Evolutionary conservation across 2,113 vertebrate species (phyloP).

Genomic region (Alligator mississippiensis): DNA sequence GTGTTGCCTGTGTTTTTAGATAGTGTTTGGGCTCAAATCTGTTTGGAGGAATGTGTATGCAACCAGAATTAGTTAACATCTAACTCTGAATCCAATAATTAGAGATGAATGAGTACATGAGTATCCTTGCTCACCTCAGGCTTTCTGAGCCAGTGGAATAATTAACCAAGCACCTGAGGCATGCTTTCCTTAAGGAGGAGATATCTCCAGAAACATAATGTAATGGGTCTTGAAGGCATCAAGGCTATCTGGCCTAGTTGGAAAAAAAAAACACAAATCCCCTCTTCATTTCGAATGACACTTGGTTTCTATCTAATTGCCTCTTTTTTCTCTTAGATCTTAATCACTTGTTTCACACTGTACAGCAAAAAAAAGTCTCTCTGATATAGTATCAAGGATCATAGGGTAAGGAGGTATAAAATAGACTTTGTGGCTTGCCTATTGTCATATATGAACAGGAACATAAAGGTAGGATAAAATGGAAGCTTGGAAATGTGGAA

Average conservation of each 20-base stretch:
- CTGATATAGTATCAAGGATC: conserved; percentile 33
- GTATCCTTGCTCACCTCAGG: conserved; percentile 26
- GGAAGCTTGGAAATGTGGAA: not conserved
- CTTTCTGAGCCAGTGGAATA: conserved; percentile 64
- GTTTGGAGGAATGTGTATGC: conserved; percentile 26
- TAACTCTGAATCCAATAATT: conserved; percentile 58
- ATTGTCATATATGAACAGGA: conserved; percentile 13
- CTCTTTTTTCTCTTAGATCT: conserved; percentile 48
- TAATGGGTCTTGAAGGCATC: conserved; percentile 15
- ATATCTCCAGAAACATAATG: conserved; percentile 46
- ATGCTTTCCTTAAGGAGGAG: conserved; percentile 37
- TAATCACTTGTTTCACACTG: conserved; percentile 48
- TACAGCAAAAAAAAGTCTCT: not conserved
- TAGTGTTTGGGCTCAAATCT: conserved; percentile 29
- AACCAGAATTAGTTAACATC: conserved; percentile 43
- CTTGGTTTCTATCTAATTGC: conserved; percentile 44
- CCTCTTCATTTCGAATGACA: conserved; percentile 31
- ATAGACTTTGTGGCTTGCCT: conserved; percentile 26
- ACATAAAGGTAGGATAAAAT: not conserved
- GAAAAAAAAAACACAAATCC: conserved; percentile 26
- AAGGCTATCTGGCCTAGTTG: conserved; percentile 37
- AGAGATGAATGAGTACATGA: conserved; percentile 53
- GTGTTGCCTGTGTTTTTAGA: not conserved
- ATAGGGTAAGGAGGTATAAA: conserved; percentile 24
- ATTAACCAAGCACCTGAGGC: conserved; percentile 56